Conservation (phyloP, 2,888 invertebrate species). For the Drosophila ezoana region DNA sequence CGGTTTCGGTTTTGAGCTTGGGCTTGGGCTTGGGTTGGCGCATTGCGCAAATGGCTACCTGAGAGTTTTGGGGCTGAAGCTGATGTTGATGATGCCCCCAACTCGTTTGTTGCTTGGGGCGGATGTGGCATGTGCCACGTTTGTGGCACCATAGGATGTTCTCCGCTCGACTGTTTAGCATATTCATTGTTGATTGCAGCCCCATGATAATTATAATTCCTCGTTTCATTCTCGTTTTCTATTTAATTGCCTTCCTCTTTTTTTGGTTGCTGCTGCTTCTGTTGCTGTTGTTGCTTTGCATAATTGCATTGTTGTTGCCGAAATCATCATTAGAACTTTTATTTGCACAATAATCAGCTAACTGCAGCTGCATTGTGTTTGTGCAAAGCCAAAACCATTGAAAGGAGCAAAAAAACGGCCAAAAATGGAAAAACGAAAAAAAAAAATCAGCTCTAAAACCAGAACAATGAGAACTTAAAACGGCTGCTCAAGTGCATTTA, state of each 20-base stretch:
- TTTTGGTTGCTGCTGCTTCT: slow-evolving; percentile 23
- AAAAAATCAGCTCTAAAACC: slow-evolving; percentile 13
- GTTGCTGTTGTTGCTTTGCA: slow-evolving; percentile 46
- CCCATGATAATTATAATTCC: slow-evolving; percentile 69
- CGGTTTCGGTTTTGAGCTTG: slow-evolving; percentile 15
- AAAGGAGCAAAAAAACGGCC: slow-evolving; percentile 35
- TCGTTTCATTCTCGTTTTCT: slow-evolving; percentile 30
- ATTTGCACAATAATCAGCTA: slow-evolving; percentile 74
- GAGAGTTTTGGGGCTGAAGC: slow-evolving; percentile 18
- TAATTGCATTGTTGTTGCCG: slow-evolving; percentile 74
- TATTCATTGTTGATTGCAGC: slow-evolving; percentile 69
- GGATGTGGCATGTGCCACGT: slow-evolving; percentile 65
- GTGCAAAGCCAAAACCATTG: slow-evolving; percentile 38
- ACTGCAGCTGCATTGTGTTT: slow-evolving; percentile 61
- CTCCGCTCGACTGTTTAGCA: slow-evolving; percentile 68
- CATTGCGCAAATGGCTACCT: slow-evolving; percentile 63
- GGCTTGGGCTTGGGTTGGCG: slow-evolving; percentile 9
- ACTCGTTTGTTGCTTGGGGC: slow-evolving; percentile 20
- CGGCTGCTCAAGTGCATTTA: slow-evolving; percentile 48
- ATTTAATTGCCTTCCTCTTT: slow-evolving; percentile 52
- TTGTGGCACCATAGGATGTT: slow-evolving; percentile 60
- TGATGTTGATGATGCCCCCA: slow-evolving; percentile 15
- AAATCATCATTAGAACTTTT: slow-evolving; percentile 78
- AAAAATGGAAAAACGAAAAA: slow-evolving; percentile 15
- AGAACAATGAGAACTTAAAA: slow-evolving; percentile 52